Base-by-base conservation (phyloP, 2,797 vertebrate genomes). In the Anniella stebbinsi region DNA sequence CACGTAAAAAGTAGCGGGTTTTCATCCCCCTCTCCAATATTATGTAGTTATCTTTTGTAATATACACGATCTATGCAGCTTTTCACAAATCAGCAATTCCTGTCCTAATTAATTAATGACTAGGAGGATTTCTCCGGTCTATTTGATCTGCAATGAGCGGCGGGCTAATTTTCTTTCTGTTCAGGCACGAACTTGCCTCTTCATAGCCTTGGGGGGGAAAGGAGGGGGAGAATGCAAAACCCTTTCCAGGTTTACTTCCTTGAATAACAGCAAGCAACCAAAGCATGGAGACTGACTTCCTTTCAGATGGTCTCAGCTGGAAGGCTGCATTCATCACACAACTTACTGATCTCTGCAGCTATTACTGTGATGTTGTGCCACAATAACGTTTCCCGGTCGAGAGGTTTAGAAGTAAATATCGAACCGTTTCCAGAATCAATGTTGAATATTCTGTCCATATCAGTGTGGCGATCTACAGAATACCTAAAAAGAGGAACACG, bases 301-400 rank as follows among this genome's bases (percentile, higher is more conserved):
- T 90, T 86, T 91, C 88, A 92, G 90, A 72, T 1, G 0, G 0
- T 41, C 88, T 91, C 86, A 92, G 48, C 86, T 66, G 89, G 80
- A 92, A 95, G 88, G 76, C 76, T 89, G 77, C 70, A 90, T 93
- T 94, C 92, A 88, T 89, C 93, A 91, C 88, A 75, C 89, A 80
- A 98, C 99, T 98, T 96, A 99, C 99, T 98, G 95, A 98, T 98
- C 97, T 99, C 98, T 0, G 98, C 98, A 92, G 99, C 98, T 95
- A 98, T 97, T 96, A 99, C 96, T 30, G 98, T 98, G 93, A 99
- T 98, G 97, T 99, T 99, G 97, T 99, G 98, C 99, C 99, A 99
- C 84, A 98, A 95, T 93, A 97, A 80, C n/a, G 98, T 97, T 95
- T 99, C 99, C 76, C 99, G 97, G 97, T 99, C 99, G 92, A 99